A percentile compares a stretch with the other conserved stretches of the same genome.
Conservation (phyloP, 2,797 vertebrate genomes). For the Hydrocynus forskahlii region DNA sequence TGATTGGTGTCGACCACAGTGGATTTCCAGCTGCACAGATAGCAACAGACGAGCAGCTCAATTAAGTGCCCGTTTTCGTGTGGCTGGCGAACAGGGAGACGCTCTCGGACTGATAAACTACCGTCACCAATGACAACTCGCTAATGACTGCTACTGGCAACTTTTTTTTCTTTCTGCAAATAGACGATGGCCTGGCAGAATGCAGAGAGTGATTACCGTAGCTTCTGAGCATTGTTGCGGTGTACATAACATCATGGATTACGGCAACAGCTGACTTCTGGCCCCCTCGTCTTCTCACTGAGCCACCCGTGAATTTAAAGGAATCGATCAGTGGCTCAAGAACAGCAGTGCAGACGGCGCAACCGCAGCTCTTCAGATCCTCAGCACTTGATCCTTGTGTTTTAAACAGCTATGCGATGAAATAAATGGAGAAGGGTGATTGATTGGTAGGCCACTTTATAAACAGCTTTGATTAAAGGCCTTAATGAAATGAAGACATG, state of each 20-base stretch:
- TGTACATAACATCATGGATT: constrained; percentile 29
- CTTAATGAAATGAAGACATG: constrained; percentile 28
- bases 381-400: constrained; percentile 30
- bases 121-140: constrained; percentile 45
- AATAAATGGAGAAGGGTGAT: constrained; percentile 56
- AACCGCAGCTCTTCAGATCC: constrained; percentile 29
- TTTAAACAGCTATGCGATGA: constrained; percentile 55
- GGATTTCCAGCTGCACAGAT: constrained; percentile 40
- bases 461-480: constrained; percentile 69
- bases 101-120: constrained; percentile 56
- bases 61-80: constrained; percentile 21
- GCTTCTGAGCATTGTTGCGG: constrained; percentile 18
- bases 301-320: constrained; percentile 32
- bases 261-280: constrained; percentile 26
- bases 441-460: constrained; percentile 62
- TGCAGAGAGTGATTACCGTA: constrained; percentile 53
- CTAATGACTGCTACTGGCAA: constrained; percentile 52
- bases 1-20: constrained; percentile 35
- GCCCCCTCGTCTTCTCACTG: constrained; percentile 41
- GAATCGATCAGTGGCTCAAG: constrained; percentile 56
- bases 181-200: constrained; percentile 1
- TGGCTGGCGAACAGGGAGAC: constrained; percentile 49
- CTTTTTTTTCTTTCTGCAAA: constrained; percentile 45
- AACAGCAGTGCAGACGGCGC: constrained; percentile 23
- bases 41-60: constrained; percentile 27